phyloP scores from a whole-genome alignment of 2,113 vertebrate genomes.

The Tenebrosternarchus preto region DNA sequence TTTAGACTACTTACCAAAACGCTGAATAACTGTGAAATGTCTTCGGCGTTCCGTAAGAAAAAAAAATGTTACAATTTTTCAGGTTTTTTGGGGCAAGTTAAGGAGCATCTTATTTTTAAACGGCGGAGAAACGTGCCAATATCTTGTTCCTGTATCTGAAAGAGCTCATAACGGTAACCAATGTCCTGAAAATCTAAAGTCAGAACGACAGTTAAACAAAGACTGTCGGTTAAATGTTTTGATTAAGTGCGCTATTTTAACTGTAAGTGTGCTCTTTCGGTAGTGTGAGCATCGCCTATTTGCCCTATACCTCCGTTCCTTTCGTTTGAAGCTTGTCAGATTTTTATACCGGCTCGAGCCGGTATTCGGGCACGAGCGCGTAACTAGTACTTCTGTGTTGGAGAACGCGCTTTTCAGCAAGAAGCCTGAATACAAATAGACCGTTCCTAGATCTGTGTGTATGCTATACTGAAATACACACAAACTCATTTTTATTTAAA shows the following conservation, averaged over 20 bases:
- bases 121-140: background rate
- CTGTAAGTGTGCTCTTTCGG: too few species aligned
- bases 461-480: background rate
- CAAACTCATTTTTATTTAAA: background rate
- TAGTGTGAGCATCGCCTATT: background rate
- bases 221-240: too few species aligned
- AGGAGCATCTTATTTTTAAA: background rate
- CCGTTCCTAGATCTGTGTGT: background rate
- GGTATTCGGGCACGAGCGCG: constrained; percentile 63
- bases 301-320: background rate
- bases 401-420: background rate
- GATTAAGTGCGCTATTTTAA: background rate
- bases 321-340: background rate
- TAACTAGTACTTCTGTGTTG: background rate
- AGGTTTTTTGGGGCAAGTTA: background rate
- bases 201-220: too few species aligned
- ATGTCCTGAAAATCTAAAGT: background rate
- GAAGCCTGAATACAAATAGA: background rate
- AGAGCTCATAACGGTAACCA: background rate
- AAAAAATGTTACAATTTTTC: background rate
- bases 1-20: too few species aligned
- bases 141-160: background rate
- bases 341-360: constrained; percentile 71
- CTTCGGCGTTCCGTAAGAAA: background rate
- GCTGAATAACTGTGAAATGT: too few species aligned